Percentiles rank a stretch among this genome's conserved stretches.
These are phyloP conservation scores for Heliconius congener DNA, from an alignment of 1,140 invertebrate species.

Conservation along the genomic window DNA sequence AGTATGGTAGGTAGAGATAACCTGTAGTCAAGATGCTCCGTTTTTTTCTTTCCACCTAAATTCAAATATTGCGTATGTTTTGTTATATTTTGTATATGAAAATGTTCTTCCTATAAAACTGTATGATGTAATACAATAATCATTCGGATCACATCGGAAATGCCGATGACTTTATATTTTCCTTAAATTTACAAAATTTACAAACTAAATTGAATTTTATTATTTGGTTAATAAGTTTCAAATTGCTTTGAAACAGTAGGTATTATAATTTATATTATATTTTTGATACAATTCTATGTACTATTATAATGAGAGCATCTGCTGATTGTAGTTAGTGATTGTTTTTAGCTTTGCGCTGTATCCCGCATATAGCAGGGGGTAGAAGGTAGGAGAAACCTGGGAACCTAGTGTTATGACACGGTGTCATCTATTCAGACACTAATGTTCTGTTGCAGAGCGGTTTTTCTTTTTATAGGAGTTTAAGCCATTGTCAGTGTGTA, in stretches of 20 bases:
- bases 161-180: slow-evolving; percentile 31
- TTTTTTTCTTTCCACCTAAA: too few species aligned
- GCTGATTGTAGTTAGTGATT: neutral
- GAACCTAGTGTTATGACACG: too few species aligned
- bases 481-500: too few species aligned
- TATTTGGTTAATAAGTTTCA: neutral
- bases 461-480: too few species aligned
- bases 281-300: neutral
- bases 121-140: slow-evolving; percentile 33
- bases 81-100: neutral
- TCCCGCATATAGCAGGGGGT: too few species aligned
- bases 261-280: neutral
- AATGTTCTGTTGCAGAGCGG: too few species aligned
- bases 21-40: too few species aligned
- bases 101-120: neutral
- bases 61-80: too few species aligned
- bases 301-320: neutral
- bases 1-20: too few species aligned
- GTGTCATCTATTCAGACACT: too few species aligned
- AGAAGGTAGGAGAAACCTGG: too few species aligned
- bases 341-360: too few species aligned
- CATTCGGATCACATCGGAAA: slow-evolving; percentile 33
- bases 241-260: neutral
- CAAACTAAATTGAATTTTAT: neutral
- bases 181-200: slow-evolving; percentile 3